phyloP scores from a whole-genome alignment of 92 coral and sea anemone genomes.

The Plumapathes pennacea region DNA sequence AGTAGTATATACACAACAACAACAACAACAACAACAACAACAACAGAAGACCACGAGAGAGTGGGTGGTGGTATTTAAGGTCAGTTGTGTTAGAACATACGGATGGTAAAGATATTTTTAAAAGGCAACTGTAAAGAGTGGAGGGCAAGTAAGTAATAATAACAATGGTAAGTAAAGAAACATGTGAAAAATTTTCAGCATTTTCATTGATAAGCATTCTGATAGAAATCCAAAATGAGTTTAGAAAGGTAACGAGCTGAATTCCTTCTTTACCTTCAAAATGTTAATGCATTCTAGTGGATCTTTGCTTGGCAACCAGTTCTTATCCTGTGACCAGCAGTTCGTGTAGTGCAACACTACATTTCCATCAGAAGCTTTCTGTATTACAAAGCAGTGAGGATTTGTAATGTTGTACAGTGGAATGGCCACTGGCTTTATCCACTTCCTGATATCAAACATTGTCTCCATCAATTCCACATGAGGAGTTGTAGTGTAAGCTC shows the following conservation, averaged over 20 bases:
- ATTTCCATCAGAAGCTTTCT: not conserved
- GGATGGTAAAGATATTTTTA: too few relatives aligned
- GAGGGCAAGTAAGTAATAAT: not conserved
- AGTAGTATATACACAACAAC: not conserved
- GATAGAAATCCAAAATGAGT: too few relatives aligned
- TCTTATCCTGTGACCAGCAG: slow-evolving; percentile 11
- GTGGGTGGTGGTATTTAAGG: too few relatives aligned
- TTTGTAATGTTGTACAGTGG: slow-evolving; percentile 11
- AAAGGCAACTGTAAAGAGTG: too few relatives aligned
- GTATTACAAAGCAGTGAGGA: slow-evolving; percentile 8
- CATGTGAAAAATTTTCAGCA: too few relatives aligned
- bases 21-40: too few relatives aligned
- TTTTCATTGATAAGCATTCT: too few relatives aligned
- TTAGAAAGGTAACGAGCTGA: too few relatives aligned
- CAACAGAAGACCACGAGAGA: too few relatives aligned
- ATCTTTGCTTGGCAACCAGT: slow-evolving; percentile 10
- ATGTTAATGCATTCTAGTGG: not conserved
- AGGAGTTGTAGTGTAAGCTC: too few relatives aligned
- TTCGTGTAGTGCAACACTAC: slow-evolving; percentile 10
- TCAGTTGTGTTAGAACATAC: too few relatives aligned
- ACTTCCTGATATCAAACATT: slow-evolving; percentile 11
- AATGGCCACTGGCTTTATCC: not conserved
- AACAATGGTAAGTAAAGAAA: not conserved
- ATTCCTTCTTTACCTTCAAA: too few relatives aligned
- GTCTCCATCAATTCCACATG: not conserved